phyloP scores from a whole-genome alignment of 1,140 invertebrate genomes.

The Brachionus rubens region DNA sequence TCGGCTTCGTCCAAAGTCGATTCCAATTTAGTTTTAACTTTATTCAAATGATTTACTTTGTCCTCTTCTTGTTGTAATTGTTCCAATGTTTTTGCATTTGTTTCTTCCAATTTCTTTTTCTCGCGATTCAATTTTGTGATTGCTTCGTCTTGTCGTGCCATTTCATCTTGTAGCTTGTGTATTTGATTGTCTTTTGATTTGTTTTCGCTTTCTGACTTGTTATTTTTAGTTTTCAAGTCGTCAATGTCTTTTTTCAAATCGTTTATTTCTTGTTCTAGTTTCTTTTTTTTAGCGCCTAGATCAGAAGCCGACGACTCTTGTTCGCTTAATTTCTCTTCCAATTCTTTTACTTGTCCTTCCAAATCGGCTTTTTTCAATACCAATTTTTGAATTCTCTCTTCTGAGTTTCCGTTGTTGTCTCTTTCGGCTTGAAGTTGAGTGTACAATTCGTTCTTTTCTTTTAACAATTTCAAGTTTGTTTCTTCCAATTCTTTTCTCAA shows the following conservation, averaged over 20 bases:
- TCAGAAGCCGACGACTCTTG: conserved; percentile 91
- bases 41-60: conserved; percentile 98
- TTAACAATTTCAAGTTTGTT: conserved; percentile 74
- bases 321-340: conserved; percentile 87
- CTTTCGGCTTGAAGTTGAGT: conserved; percentile 83
- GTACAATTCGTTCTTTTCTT: conserved; percentile 87
- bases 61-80: conserved; percentile 95
- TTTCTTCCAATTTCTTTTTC: conserved; percentile 92
- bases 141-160: conserved; percentile 96
- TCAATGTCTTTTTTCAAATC: conserved; percentile 94
- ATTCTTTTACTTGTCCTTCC: conserved; percentile 91
- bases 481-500: conserved; percentile 91
- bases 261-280: conserved; percentile 84
- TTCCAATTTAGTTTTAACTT: conserved; percentile 95
- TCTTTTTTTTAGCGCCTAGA: conserved; percentile 87
- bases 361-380: conserved; percentile 92
- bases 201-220: conserved; percentile 85
- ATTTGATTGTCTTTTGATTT: conserved; percentile 98
- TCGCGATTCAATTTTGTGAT: conserved; percentile 99
- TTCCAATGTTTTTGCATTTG: conserved; percentile 89
- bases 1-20: conserved; percentile 94
- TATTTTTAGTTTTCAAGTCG: conserved; percentile 83
- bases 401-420: conserved; percentile 69
- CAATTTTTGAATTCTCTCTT: conserved; percentile 87
- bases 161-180: conserved; percentile 77